A percentile compares a stretch with the other conserved stretches of the same genome.
Evolutionary conservation across 92 coral and sea anemone genomes (phyloP).

Genomic region (Plumapathes pennacea): DNA sequence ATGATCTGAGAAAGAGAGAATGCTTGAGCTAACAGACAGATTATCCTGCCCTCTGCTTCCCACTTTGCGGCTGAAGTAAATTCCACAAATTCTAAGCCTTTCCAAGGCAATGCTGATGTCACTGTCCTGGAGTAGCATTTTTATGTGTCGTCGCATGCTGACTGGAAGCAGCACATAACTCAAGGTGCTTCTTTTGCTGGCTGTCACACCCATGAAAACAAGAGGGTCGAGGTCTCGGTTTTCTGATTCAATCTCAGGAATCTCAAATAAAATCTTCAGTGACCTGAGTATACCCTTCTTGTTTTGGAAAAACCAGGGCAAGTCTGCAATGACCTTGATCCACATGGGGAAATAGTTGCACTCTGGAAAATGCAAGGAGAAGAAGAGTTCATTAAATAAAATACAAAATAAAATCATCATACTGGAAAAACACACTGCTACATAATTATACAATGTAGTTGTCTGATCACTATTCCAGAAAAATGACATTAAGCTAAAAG

Average conservation of each 20-base stretch:
- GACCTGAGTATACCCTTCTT: constrained; percentile 39
- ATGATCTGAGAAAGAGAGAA: constrained; percentile 19
- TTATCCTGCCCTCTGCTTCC: constrained; percentile 2
- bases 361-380: constrained; percentile 28
- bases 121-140: constrained; percentile 31
- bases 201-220: constrained; percentile 74
- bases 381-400: neutral
- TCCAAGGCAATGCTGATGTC: constrained; percentile 44
- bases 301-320: constrained; percentile 55
- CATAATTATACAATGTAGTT: too few species aligned
- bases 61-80: constrained; percentile 64
- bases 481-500: too few species aligned
- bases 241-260: constrained; percentile 47
- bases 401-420: too few species aligned
- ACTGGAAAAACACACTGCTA: too few species aligned
- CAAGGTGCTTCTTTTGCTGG: constrained; percentile 60
- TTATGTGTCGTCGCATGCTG: constrained; percentile 45
- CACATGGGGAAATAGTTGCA: constrained; percentile 82
- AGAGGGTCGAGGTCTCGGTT: constrained; percentile 54
- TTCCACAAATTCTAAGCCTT: constrained; percentile 45
- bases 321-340: constrained; percentile 57
- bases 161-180: constrained; percentile 61
- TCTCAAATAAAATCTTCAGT: constrained; percentile 52
- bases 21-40: constrained; percentile 10
- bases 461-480: too few species aligned